Percentiles rank a stretch among this genome's conserved stretches.
Evolutionary conservation across 2,797 vertebrate genomes (phyloP).

Genomic region (Sebastolobus altivelis): DNA sequence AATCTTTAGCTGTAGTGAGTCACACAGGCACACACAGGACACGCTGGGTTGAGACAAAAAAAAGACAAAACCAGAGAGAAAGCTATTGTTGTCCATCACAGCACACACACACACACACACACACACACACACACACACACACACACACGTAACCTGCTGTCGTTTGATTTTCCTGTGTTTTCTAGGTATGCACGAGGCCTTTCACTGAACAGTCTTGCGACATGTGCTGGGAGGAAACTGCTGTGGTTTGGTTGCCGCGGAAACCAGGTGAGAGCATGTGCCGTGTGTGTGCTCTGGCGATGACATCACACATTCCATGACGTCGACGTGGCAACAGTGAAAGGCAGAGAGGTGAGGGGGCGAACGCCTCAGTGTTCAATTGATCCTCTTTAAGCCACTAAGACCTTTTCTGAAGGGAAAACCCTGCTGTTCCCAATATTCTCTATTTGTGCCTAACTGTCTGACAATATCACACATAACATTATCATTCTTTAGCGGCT

Average conservation of each 20-base stretch:
- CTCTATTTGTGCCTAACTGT: conserved; percentile 4
- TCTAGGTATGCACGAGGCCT: conserved; percentile 65
- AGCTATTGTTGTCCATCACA: conserved; percentile 63
- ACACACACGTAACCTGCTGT: conserved; percentile 13
- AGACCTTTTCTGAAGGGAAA: conserved; percentile 16
- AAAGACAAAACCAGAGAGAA: conserved; percentile 13
- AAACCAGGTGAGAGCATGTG: conserved; percentile 84
- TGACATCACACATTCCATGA: conserved; percentile 87
- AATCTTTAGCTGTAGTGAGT: conserved; percentile 36
- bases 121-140: background rate
- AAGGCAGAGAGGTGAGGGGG: conserved; percentile 56
- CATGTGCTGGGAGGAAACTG: conserved; percentile 77
- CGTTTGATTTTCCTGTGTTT: conserved; percentile 45
- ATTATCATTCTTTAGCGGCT: too few relatives aligned
- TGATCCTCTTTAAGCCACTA: conserved; percentile 40
- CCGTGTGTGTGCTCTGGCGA: conserved; percentile 39
- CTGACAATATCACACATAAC: background rate
- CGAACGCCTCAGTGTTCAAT: conserved; percentile 20
- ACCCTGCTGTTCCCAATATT: conserved; percentile 23
- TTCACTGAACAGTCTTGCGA: conserved; percentile 66
- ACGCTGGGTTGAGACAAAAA: conserved; percentile 23
- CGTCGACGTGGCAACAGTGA: conserved; percentile 64
- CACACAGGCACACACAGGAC: conserved; percentile 40
- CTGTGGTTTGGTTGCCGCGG: conserved; percentile 82
- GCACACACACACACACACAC: background rate